Conservation (phyloP, 1,140 invertebrate genomes). For the Rhizoglyphus robini region DNA sequence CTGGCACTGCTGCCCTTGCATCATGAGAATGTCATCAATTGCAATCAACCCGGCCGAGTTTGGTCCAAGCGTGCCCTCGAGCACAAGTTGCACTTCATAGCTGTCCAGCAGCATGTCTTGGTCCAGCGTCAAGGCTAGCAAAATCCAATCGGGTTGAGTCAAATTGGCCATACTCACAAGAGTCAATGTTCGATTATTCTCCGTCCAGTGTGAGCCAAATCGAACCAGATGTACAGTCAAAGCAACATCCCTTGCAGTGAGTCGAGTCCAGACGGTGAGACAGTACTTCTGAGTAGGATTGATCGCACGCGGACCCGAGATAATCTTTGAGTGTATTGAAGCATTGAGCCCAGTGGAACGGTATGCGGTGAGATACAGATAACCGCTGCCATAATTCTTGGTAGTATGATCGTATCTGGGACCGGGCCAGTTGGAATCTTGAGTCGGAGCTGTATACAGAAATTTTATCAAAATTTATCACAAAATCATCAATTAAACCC, state of each 20-base stretch:
- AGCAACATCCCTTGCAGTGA: background rate
- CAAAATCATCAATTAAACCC: too few relatives aligned
- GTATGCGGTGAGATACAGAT: background rate
- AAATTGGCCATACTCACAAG: background rate
- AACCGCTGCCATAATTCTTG: background rate
- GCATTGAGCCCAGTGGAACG: background rate
- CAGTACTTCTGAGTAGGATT: background rate
- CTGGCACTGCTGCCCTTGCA: background rate
- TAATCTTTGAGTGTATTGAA: background rate
- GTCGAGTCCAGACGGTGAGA: background rate
- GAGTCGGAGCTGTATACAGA: background rate
- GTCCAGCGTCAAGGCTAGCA: background rate
- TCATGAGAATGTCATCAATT: conserved; percentile 2
- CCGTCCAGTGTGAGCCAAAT: background rate
- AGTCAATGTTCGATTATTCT: background rate
- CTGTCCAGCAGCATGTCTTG: background rate
- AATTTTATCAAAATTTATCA: too few relatives aligned
- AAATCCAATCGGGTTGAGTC: background rate
- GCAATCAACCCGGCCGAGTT: background rate
- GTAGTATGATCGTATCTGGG: conserved; percentile 2
- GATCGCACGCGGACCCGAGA: background rate
- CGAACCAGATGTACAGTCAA: background rate
- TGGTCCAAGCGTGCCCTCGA: background rate
- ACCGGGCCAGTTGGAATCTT: background rate
- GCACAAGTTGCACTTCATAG: background rate